Percentiles rank a stretch among this genome's conserved stretches.
Evolutionary conservation across 1,140 invertebrate genomes (phyloP).

Genomic region (Paraescarpia echinospica): DNA sequence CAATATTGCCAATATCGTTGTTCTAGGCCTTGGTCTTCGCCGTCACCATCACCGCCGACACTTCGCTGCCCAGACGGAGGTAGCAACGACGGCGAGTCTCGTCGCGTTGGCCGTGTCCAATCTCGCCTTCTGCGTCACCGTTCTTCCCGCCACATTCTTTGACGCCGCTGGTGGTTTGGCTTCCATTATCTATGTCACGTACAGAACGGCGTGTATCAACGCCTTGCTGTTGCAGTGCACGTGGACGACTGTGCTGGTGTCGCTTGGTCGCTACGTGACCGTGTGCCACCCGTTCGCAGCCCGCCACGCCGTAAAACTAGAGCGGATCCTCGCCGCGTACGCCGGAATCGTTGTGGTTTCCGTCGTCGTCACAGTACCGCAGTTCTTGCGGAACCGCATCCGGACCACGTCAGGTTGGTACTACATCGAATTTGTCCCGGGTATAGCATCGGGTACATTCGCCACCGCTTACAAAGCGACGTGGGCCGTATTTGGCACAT

Average conservation of each 20-base stretch:
- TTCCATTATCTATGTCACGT: neutral
- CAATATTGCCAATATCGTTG: neutral
- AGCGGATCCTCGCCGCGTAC: neutral
- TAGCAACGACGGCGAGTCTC: neutral
- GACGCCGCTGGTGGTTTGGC: neutral
- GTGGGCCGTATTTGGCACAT: neutral
- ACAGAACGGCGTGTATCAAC: neutral
- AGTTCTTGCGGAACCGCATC: neutral
- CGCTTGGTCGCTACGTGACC: neutral
- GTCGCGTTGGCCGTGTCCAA: constrained; percentile 11
- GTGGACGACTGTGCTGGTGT: neutral
- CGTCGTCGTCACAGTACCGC: neutral
- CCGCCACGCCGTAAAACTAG: neutral
- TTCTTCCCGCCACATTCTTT: neutral
- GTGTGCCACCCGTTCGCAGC: constrained; percentile 10
- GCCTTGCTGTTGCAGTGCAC: neutral
- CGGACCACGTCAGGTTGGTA: neutral
- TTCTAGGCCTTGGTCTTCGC: neutral
- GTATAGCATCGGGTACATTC: neutral
- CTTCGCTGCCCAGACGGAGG: neutral
- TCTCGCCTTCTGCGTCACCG: constrained; percentile 6
- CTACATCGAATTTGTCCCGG: neutral
- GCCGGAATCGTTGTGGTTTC: neutral
- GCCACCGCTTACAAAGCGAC: neutral
- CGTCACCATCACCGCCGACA: neutral